Percentiles rank a stretch among this genome's conserved stretches.
Conservation (phyloP, 1,140 invertebrate species). For the Lepidurus apus region DNA sequence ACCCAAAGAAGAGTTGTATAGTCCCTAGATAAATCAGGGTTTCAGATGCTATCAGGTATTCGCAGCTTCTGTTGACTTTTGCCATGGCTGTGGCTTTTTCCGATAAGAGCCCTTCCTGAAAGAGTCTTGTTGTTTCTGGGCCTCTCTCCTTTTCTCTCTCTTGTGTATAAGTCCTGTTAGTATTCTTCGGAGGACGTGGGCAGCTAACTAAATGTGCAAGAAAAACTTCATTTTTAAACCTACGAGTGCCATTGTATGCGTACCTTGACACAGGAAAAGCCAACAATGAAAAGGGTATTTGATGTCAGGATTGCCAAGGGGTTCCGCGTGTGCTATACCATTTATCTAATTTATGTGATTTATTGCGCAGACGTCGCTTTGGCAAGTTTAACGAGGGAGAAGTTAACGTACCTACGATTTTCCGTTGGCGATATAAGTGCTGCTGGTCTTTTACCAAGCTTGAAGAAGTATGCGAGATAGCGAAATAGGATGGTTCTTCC, state of each 20-base stretch:
- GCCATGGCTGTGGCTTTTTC: neutral
- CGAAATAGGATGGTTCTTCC: neutral
- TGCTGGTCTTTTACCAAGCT: neutral
- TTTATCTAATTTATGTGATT: too few relatives aligned
- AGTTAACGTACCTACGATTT: neutral
- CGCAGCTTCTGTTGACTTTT: neutral
- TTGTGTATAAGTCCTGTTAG: neutral
- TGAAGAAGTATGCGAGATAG: neutral
- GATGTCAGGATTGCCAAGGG: too few relatives aligned
- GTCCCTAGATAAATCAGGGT: conserved; percentile 4
- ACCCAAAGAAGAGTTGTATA: neutral
- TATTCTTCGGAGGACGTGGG: neutral
- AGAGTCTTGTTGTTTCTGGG: neutral
- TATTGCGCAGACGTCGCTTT: too few relatives aligned
- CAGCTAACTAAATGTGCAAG: too few relatives aligned
- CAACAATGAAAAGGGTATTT: too few relatives aligned
- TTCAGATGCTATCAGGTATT: neutral
- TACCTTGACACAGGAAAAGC: too few relatives aligned
- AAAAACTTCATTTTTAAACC: too few relatives aligned
- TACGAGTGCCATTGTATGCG: too few relatives aligned
- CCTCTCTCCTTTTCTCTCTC: neutral
- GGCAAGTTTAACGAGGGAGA: neutral
- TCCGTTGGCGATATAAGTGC: neutral
- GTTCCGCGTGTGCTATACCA: too few relatives aligned
- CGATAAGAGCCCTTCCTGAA: neutral